Conservation (phyloP, 2,797 vertebrate genomes). For the Paratrypauchen microcephalus region DNA sequence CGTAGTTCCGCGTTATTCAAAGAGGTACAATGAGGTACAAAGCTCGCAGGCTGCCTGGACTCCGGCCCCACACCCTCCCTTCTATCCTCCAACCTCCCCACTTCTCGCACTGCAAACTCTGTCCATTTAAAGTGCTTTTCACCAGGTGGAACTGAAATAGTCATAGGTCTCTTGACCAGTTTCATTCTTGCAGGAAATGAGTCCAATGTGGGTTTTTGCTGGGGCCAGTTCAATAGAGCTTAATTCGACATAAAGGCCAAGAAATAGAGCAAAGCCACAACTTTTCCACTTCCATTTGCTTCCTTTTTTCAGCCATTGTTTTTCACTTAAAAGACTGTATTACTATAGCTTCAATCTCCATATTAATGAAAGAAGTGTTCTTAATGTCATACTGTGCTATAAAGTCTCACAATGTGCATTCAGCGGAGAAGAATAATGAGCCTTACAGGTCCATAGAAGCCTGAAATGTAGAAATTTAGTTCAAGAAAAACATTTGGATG, state of each 20-base stretch:
- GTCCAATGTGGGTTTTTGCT: slow-evolving; percentile 45
- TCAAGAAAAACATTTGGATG: too few relatives aligned
- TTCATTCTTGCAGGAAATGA: slow-evolving; percentile 63
- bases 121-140: slow-evolving; percentile 61
- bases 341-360: slow-evolving; percentile 33
- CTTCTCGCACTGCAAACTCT: slow-evolving; percentile 45
- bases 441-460: slow-evolving; percentile 56
- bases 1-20: slow-evolving; percentile 63
- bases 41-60: slow-evolving; percentile 43
- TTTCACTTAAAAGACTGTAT: slow-evolving; percentile 22
- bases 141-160: slow-evolving; percentile 53
- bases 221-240: slow-evolving; percentile 42
- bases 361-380: slow-evolving; percentile 32
- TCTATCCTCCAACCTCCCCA: slow-evolving; percentile 15
- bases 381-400: slow-evolving; percentile 28
- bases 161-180: slow-evolving; percentile 39
- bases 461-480: slow-evolving; percentile 9
- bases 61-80: slow-evolving; percentile 21
- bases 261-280: slow-evolving; percentile 35
- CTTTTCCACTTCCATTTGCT: slow-evolving; percentile 24
- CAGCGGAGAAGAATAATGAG: slow-evolving; percentile 50
- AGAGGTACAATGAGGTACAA: slow-evolving; percentile 69
- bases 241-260: slow-evolving; percentile 38
- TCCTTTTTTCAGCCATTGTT: slow-evolving; percentile 8
- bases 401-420: slow-evolving; percentile 10